These are phyloP conservation scores for cattle (Bos taurus) DNA, from an alignment of 2,113 vertebrate species.

Conservation along the genomic window DNA sequence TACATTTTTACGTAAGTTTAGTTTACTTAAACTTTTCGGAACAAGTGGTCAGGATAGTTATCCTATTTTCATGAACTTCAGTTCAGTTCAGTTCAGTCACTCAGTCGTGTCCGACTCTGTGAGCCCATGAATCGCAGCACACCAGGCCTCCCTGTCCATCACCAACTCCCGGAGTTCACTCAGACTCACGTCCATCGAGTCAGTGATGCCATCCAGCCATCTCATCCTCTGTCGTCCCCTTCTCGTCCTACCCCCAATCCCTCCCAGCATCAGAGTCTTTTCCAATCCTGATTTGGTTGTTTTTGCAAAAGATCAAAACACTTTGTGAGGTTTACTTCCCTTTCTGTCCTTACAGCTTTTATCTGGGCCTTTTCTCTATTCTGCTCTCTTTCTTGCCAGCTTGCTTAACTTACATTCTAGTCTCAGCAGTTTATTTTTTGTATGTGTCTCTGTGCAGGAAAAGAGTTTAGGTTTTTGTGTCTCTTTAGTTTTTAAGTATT, in stretches of 20 bases:
- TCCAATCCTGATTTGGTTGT: background rate
- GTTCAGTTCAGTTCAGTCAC: too few species aligned
- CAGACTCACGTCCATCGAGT: too few species aligned
- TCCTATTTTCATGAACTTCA: background rate
- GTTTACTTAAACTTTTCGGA: background rate
- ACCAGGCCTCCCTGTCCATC: too few species aligned
- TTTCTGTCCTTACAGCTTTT: background rate
- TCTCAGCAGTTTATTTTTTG: background rate
- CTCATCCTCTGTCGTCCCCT: too few species aligned
- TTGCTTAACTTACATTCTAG: background rate
- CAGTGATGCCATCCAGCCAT: too few species aligned
- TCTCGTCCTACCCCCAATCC: too few species aligned
- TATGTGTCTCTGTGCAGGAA: background rate
- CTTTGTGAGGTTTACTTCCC: background rate
- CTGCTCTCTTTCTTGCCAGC: background rate
- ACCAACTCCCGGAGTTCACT: too few species aligned
- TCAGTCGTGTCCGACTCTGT: too few species aligned
- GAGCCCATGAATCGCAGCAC: too few species aligned
- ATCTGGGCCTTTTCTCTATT: background rate
- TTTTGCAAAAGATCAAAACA: background rate
- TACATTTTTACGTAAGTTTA: background rate
- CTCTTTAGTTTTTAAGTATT: background rate
- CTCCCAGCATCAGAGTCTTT: too few species aligned
- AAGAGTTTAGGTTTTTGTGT: background rate
- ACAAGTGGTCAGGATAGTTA: background rate